These are phyloP conservation scores for Megalurothrips usitatus DNA, from an alignment of 2,888 invertebrate species.

Conservation along the genomic window DNA sequence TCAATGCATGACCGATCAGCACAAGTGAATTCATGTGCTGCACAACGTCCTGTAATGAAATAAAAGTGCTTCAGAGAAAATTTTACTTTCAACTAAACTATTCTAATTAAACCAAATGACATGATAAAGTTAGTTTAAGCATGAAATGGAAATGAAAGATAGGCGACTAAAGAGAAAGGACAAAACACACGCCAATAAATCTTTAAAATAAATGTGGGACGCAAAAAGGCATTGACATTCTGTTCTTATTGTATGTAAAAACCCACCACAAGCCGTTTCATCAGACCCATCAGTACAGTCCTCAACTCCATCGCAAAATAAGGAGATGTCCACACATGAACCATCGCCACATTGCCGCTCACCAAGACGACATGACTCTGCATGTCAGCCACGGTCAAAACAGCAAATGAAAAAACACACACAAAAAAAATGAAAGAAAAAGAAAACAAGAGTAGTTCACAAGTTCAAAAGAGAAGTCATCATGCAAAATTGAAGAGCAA, in stretches of 20 bases:
- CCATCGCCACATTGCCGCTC: conserved; percentile 58
- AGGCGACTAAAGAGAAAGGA: neutral
- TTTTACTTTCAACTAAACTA: neutral
- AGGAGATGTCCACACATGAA: conserved; percentile 55
- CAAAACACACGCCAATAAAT: neutral
- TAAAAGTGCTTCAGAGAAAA: neutral
- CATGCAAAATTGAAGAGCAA: too few relatives aligned
- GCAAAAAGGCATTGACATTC: neutral
- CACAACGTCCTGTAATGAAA: conserved; percentile 41
- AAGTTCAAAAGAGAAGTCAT: too few relatives aligned
- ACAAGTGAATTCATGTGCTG: conserved; percentile 52
- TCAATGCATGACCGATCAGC: conserved; percentile 53
- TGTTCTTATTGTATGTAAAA: neutral
- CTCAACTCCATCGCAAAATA: conserved; percentile 50
- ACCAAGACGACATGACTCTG: conserved; percentile 37
- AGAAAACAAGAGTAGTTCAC: neutral
- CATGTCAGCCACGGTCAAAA: neutral
- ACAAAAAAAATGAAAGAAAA: neutral
- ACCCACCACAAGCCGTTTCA: conserved; percentile 48
- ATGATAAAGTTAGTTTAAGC: neutral
- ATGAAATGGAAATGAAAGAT: neutral
- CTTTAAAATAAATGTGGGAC: neutral
- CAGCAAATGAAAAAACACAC: neutral
- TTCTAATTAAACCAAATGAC: neutral
- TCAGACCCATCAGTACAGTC: conserved; percentile 55